Base-by-base conservation (phyloP, 2,113 vertebrate genomes). In the Junco hyemalis region DNA sequence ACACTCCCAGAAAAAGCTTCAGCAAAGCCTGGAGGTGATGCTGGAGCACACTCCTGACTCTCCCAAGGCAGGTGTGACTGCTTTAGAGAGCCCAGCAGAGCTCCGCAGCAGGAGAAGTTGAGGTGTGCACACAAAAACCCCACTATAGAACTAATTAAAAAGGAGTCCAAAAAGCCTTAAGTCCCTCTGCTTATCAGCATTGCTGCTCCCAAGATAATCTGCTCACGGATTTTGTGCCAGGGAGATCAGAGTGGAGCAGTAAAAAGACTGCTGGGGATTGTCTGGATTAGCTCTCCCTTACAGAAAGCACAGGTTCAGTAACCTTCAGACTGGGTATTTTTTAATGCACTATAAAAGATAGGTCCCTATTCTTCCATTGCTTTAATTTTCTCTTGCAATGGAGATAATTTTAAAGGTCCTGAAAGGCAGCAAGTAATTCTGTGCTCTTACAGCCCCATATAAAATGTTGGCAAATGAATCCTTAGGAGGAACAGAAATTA, bases 121-220 rank as follows among this genome's bases (percentile, higher is more conserved):
- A 96, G 93, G 91, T 86, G 89, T 61, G 48, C 74, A 71, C 90
- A 81, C 59, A 88, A 60, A 73, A 63, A 31, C 7, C 0, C 9
- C 56, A 23, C 93, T 59, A 53, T 1, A 94, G 81, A 92, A 93
- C 95, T 97, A 96, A 97, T 96, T 96, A 95, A 96, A 96, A 90
- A 91, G 82, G 47, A 92, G 94, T 78, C 94, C 71, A 51, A 92
- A 91, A 90, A 91, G 54, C 92, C 81, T 94, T 90, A 85, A 96
- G 93, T 80, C 94, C 91, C 53, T 51, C 57, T 88, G 85, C 91
- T 96, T 96, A 97, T 96, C 96, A 95, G 95, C 72, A 16, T 65
- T 94, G 92, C 93, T 84, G 85, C 86, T 94, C 89, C 95, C 88
- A 78, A 95, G 92, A 96, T 96, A 97, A 97, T 95, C 97, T 95